Base-by-base conservation (phyloP, 2,797 vertebrate species). In the Phalanger gymnotis region DNA sequence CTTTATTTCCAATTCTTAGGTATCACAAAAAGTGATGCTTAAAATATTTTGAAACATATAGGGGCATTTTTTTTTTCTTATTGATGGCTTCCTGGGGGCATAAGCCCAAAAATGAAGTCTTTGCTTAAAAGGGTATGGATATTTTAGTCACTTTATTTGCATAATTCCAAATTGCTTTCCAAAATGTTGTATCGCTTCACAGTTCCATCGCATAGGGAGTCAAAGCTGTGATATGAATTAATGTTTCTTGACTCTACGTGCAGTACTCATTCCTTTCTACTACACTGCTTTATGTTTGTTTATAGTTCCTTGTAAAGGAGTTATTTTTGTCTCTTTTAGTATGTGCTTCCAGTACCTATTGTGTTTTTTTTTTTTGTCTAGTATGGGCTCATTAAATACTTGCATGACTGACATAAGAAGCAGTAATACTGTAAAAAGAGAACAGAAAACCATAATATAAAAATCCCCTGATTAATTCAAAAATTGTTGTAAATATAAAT, bases 401-500 rank as follows among this genome's bases (percentile, higher is more conserved):
- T 90, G 12, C 31, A 53, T 53, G 28, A 90, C 22, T 90, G 31
- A 30, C 3, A 31, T 31, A 14, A 90, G 53, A 47, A 54, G 31
- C 31, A 53, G 31, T 34, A 90, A 19, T 53, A 9, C 12, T 90
- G 90, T 54, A 90, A 57, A 66, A 93, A 61, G 47, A 61, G 47
- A 95, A 92, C 30, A 3, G 28, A 73, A 22, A 51, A 56, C 52
- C 31, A 53, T 16, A 25, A 53, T 87, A 9, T 73, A 58, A 28
- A 94, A 56, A 87, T 61, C 58, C 12, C 11, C 92, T 14, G 40
- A 91, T 92, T 90, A 14, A 0, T 56, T 27, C 22, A 90, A 13
- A 92, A 13, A 7, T 61, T 92, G 5, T 31, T 95, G 54, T 87
- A 93, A 94, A 19, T 94, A 14, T 91, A 34, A 53, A 30, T 93